A percentile compares a stretch with the other conserved stretches of the same genome.
phyloP scores from a whole-genome alignment of 1,140 invertebrate genomes.

The Drepana arcuata region DNA sequence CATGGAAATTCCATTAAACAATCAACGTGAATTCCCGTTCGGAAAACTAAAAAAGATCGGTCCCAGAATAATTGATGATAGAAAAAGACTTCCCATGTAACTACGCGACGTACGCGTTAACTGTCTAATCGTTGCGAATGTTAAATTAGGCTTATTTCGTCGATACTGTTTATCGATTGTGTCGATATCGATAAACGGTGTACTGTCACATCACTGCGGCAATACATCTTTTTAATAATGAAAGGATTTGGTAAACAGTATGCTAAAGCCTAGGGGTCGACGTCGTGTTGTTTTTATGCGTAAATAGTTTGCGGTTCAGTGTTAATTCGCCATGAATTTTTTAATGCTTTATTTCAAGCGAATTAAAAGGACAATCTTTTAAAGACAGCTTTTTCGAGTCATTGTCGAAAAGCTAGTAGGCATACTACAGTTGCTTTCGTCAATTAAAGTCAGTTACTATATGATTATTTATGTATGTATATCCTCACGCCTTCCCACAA shows the following conservation, averaged over 20 bases:
- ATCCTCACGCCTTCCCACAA: too few species aligned
- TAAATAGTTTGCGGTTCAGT: too few species aligned
- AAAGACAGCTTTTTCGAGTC: too few species aligned
- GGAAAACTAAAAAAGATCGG: constrained; percentile 11
- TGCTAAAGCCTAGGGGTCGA: constrained; percentile 26
- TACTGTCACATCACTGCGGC: constrained; percentile 26
- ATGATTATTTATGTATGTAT: too few species aligned
- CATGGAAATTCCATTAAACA: constrained; percentile 28
- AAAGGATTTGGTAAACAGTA: constrained; percentile 55
- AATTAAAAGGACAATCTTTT: too few species aligned
- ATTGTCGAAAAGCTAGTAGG: too few species aligned
- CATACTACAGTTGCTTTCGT: too few species aligned
- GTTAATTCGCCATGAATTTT: too few species aligned
- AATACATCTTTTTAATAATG: constrained; percentile 63
- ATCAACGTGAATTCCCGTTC: constrained; percentile 8
- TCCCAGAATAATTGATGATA: constrained; percentile 36
- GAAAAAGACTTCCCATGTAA: constrained; percentile 37
- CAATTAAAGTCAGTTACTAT: too few species aligned
- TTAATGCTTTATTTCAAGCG: too few species aligned
- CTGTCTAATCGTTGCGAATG: constrained; percentile 21
- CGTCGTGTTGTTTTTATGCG: too few species aligned
- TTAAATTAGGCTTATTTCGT: constrained; percentile 11
- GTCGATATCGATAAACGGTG: constrained; percentile 24
- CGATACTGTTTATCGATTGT: constrained; percentile 28
- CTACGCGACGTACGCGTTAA: constrained; percentile 11